Evolutionary conservation across 2,797 vertebrate genomes (phyloP), one percentile per base, ranked within the genome.

Genomic region (Sylvilagus floridanus): DNA sequence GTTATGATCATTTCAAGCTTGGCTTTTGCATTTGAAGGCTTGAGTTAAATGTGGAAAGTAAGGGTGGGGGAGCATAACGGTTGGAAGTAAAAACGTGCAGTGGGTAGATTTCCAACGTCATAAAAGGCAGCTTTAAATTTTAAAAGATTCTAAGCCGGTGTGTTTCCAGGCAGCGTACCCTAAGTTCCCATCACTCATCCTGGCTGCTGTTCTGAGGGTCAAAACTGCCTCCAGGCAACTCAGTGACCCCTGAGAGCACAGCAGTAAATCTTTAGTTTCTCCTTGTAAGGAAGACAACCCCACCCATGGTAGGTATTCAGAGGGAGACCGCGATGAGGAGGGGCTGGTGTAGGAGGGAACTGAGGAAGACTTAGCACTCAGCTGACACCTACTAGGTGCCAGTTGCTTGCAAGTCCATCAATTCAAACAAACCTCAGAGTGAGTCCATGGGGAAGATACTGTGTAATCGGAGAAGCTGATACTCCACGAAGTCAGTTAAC

Each of bases 21-120:
- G 79, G 78, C 73, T 95, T 92, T 95, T 91, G 73, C 63, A 75
- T 92, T 32, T 65, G 71, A 86, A 92, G 22, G 54, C 75, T 93
- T 86, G 42, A 92, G 82, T 88, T 96, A 85, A 90, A 96, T 90
- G 65, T 93, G 85, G 77, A 94, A 94, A 78, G 24, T 77, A 88
- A 87, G n/a, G 26, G 11, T 42, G 16, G 42, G 5, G 30, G 68
- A 32, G 8, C 9, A 50, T 73, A 79, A 84, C 2, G 12, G 28
- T 72, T 96, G 54, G 95, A 95, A 92, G 93, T 85, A 82, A 95
- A 92, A 95, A 81, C 1, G 1, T 75, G 22, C 66, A 73, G 47
- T 73, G 66, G 73, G 63, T 81, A 94, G 32, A 37, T 69, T 96
- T 96, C 90, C 85, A 88, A 65, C 95, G 21, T 92, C 75, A 82